A percentile compares a stretch with the other conserved stretches of the same genome.
These are phyloP conservation scores for Epinotia bilunana DNA, from an alignment of 2,888 invertebrate species.

Conservation along the genomic window DNA sequence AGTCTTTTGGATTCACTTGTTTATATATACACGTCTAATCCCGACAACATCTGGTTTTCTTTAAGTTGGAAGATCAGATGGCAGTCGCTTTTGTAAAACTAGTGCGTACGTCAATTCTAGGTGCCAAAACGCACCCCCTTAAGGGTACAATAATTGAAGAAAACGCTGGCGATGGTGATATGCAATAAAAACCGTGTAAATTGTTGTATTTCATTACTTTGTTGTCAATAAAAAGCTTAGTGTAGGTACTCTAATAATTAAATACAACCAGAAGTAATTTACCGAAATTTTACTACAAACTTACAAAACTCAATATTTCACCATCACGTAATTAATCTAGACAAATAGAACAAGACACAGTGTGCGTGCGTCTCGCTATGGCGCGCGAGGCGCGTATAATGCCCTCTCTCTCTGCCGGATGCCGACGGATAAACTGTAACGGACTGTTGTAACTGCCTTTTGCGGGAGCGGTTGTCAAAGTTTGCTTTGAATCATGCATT, in stretches of 20 bases:
- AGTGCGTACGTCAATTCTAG: too few relatives aligned
- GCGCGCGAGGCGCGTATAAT: slow-evolving; percentile 44
- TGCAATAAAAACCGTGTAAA: too few relatives aligned
- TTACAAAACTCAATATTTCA: slow-evolving; percentile 64
- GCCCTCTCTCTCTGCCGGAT: slow-evolving; percentile 70
- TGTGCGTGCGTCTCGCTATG: slow-evolving; percentile 57
- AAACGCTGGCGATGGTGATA: too few relatives aligned
- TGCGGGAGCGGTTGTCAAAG: slow-evolving; percentile 66
- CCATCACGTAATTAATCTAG: slow-evolving; percentile 68
- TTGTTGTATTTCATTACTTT: too few relatives aligned
- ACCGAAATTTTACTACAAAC: slow-evolving; percentile 29
- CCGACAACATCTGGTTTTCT: too few relatives aligned
- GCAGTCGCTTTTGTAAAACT: too few relatives aligned
- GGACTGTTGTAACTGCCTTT: slow-evolving; percentile 82
- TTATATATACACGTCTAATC: too few relatives aligned
- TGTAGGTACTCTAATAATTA: background rate
- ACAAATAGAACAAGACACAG: slow-evolving; percentile 42
- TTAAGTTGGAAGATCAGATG: too few relatives aligned
- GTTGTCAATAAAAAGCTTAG: too few relatives aligned
- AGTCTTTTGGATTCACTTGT: too few relatives aligned
- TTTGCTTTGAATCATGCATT: slow-evolving; percentile 44
- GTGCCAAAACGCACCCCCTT: too few relatives aligned
- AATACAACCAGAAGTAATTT: background rate
- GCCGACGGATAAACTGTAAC: slow-evolving; percentile 78
- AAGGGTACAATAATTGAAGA: too few relatives aligned